These are phyloP conservation scores for Ascaphus truei DNA, from an alignment of 2,113 vertebrate species.

Conservation along the genomic window DNA sequence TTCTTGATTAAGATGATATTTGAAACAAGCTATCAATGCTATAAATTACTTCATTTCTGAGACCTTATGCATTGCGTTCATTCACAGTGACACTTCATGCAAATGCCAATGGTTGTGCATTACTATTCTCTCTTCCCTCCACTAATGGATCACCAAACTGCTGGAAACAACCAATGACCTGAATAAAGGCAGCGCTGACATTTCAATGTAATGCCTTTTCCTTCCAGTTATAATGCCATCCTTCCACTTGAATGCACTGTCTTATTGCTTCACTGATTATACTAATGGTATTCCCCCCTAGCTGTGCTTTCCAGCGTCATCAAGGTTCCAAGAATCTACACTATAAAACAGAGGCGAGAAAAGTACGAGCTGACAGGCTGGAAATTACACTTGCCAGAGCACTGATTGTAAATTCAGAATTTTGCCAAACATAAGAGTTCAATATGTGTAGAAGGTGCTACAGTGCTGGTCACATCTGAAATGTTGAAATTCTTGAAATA, in stretches of 20 bases:
- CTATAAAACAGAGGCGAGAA: slow-evolving; percentile 20
- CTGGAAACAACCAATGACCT: slow-evolving; percentile 41
- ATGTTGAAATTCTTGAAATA: background rate
- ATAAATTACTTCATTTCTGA: background rate
- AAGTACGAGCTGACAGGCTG: background rate
- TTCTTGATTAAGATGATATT: background rate
- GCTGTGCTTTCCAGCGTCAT: slow-evolving; percentile 7
- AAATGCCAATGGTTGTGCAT: slow-evolving; percentile 27
- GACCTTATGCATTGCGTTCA: background rate
- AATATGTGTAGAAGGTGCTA: background rate
- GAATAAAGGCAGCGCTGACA: slow-evolving; percentile 44
- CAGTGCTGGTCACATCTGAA: no score
- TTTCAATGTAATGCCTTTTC: slow-evolving; percentile 39
- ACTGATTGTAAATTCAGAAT: background rate
- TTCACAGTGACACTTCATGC: background rate
- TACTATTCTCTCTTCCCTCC: slow-evolving; percentile 39
- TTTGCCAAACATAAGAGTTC: background rate
- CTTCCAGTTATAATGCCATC: slow-evolving; percentile 1
- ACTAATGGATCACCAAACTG: slow-evolving; percentile 31
- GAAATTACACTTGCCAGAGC: slow-evolving; percentile 42
- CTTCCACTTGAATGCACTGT: slow-evolving; percentile 36
- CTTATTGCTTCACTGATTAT: slow-evolving; percentile 10
- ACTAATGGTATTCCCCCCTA: background rate
- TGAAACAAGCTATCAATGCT: background rate
- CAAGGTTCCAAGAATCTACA: background rate